Percentiles rank a stretch among this genome's conserved stretches.
phyloP scores from a whole-genome alignment of 1,140 invertebrate genomes.

The Lethrus apterus region DNA sequence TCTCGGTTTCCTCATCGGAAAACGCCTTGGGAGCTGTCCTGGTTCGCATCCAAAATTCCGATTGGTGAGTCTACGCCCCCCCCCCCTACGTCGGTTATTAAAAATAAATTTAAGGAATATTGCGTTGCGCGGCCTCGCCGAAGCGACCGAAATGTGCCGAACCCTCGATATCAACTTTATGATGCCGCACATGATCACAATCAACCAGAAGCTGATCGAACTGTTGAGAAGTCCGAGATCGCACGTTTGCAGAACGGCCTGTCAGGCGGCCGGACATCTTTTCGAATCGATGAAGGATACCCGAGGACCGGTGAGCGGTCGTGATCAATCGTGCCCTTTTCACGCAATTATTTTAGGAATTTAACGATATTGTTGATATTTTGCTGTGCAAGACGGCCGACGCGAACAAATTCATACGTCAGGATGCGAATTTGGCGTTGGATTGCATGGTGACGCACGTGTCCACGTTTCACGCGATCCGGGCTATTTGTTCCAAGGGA shows the following conservation, averaged over 20 bases:
- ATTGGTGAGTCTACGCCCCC: conserved; percentile 26
- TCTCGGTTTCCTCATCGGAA: conserved; percentile 13
- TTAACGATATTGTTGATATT: conserved; percentile 51
- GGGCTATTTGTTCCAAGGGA: conserved; percentile 36
- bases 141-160: conserved; percentile 33
- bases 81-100: not conserved
- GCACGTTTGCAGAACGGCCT: conserved; percentile 37
- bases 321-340: conserved; percentile 1
- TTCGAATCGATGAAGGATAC: conserved; percentile 40
- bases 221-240: conserved; percentile 35
- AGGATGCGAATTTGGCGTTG: conserved; percentile 55
- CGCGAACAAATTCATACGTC: conserved; percentile 56
- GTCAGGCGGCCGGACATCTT: conserved; percentile 38
- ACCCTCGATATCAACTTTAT: conserved; percentile 22
- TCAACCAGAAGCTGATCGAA: conserved; percentile 37
- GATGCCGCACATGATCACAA: conserved; percentile 34
- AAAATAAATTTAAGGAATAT: conserved; percentile 25
- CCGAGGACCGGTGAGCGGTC: conserved; percentile 35
- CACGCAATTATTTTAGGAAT: conserved; percentile 44
- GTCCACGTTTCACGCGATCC: conserved; percentile 36
- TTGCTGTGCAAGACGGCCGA: conserved; percentile 55
- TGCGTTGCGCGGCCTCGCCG: conserved; percentile 30
- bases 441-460: conserved; percentile 51
- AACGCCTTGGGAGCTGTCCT: conserved; percentile 19
- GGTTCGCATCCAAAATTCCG: conserved; percentile 23